Conservation (phyloP, 1,140 invertebrate species). For the Agrilus planipennis region DNA sequence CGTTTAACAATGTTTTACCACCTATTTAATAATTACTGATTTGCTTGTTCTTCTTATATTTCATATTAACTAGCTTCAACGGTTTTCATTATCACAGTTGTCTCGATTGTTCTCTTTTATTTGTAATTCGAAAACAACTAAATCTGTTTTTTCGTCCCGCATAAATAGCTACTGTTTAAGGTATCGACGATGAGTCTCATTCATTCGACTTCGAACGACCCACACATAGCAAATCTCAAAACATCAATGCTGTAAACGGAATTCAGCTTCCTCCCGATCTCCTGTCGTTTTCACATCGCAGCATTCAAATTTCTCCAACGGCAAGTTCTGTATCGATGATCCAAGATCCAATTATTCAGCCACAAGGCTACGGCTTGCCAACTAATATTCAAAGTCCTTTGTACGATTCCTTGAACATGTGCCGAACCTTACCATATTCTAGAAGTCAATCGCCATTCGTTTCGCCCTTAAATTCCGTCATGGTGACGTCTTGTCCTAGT, state of each 20-base stretch:
- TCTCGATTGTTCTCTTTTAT: too few species aligned
- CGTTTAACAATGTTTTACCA: too few species aligned
- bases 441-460: constrained; percentile 60
- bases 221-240: constrained; percentile 27
- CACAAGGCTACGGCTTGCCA: constrained; percentile 39
- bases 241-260: constrained; percentile 35
- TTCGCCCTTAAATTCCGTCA: constrained; percentile 34
- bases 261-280: constrained; percentile 68
- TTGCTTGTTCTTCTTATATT: too few species aligned
- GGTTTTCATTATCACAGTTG: too few species aligned
- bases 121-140: too few species aligned
- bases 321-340: constrained; percentile 65
- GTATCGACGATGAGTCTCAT: constrained; percentile 47
- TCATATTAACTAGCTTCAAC: too few species aligned
- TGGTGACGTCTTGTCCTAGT: constrained; percentile 49
- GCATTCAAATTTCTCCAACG: constrained; percentile 52
- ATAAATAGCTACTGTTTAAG: constrained; percentile 20
- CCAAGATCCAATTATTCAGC: constrained; percentile 47
- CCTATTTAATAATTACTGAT: too few species aligned
- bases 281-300: constrained; percentile 54
- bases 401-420: constrained; percentile 41
- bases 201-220: constrained; percentile 42
- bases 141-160: too few species aligned
- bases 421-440: constrained; percentile 58
- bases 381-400: constrained; percentile 42